Conservation (phyloP, 2,888 invertebrate genomes). For the Eudasyphora cyanicolor region DNA sequence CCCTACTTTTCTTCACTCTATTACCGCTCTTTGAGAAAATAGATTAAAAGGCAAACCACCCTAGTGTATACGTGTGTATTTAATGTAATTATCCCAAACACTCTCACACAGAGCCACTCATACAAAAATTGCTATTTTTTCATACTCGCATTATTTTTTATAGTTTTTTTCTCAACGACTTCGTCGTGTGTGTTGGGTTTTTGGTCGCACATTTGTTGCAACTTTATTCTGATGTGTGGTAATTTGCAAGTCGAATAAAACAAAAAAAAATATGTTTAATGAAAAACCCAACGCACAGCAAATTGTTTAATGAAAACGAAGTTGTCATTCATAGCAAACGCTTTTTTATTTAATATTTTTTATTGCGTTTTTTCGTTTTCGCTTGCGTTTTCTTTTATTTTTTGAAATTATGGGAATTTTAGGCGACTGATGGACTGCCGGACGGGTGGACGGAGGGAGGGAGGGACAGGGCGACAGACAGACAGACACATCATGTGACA, state of each 20-base stretch:
- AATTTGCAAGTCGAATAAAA: constrained; percentile 34
- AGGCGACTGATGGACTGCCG: too few species aligned
- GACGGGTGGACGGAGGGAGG: too few species aligned
- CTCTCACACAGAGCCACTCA: background rate
- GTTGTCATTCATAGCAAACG: constrained; percentile 27
- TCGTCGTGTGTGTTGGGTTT: constrained; percentile 3
- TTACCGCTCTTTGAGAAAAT: too few species aligned
- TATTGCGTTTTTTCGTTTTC: background rate
- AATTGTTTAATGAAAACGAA: constrained; percentile 35
- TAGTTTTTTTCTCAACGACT: background rate
- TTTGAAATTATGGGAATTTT: constrained; percentile 20
- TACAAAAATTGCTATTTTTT: background rate
- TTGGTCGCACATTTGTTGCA: constrained; percentile 36
- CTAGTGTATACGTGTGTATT: background rate
- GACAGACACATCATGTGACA: background rate
- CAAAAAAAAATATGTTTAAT: background rate
- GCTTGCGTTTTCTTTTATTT: too few species aligned
- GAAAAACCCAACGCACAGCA: constrained; percentile 12
- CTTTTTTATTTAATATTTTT: constrained; percentile 8
- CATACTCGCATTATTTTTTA: constrained; percentile 3
- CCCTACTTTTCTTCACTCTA: too few species aligned
- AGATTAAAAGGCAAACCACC: background rate
- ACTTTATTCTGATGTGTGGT: constrained; percentile 46
- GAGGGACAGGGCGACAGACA: background rate
- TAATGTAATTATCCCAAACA: constrained; percentile 14